Conservation (phyloP, 2,888 invertebrate genomes). For the Lepidocyrtinus sp. region DNA sequence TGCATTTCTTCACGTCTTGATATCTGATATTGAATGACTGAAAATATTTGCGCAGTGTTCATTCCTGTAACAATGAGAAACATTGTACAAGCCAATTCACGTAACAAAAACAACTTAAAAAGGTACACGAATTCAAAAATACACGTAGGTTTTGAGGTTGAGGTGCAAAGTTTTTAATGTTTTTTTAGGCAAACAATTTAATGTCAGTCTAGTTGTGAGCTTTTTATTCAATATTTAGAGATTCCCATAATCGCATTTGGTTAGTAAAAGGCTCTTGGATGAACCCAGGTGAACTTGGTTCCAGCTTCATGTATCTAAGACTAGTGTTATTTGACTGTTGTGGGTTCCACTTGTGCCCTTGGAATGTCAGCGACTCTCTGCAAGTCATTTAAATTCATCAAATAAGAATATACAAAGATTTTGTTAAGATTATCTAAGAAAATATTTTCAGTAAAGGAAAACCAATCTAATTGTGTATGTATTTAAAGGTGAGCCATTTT, state of each 20-base stretch:
- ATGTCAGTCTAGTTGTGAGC: too few relatives aligned
- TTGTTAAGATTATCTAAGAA: background rate
- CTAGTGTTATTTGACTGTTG: conserved; percentile 22
- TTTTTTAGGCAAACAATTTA: too few relatives aligned
- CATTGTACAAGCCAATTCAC: too few relatives aligned
- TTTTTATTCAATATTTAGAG: conserved; percentile 46
- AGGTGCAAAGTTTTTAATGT: too few relatives aligned
- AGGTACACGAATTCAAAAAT: too few relatives aligned
- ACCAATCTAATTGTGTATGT: background rate
- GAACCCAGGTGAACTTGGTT: conserved; percentile 52
- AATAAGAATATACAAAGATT: background rate
- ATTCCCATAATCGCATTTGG: conserved; percentile 61
- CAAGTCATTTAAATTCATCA: background rate
- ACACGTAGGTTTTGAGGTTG: too few relatives aligned
- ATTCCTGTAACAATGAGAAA: too few relatives aligned
- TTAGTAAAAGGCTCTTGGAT: conserved; percentile 63
- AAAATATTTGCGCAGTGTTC: too few relatives aligned
- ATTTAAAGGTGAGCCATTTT: background rate
- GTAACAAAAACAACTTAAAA: too few relatives aligned
- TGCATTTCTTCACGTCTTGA: too few relatives aligned
- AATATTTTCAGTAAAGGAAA: background rate
- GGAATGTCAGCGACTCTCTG: conserved; percentile 52
- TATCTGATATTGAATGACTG: too few relatives aligned
- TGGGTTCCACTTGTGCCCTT: conserved; percentile 58
- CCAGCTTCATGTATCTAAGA: conserved; percentile 61